Percentiles rank a stretch among this genome's conserved stretches.
These are phyloP conservation scores for Drosophila buzzatii DNA, from an alignment of 2,888 invertebrate species.

Conservation along the genomic window DNA sequence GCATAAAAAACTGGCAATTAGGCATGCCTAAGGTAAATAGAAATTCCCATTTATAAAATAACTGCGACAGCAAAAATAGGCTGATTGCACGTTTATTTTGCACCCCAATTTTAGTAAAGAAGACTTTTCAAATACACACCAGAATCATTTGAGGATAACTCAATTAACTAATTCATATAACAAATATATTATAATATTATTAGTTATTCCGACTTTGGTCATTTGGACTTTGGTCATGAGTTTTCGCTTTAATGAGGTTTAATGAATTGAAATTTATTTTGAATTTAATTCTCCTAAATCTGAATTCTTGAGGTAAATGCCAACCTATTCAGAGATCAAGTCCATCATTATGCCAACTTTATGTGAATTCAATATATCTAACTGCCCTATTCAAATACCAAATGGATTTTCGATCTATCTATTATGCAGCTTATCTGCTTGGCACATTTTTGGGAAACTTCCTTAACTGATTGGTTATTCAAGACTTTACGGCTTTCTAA, in stretches of 20 bases:
- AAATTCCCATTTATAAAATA: constrained; percentile 14
- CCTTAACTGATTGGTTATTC: constrained; percentile 38
- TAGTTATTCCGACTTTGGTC: no score
- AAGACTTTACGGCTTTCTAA: constrained; percentile 46
- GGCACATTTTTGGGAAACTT: constrained; percentile 1
- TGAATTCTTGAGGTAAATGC: neutral
- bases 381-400: neutral
- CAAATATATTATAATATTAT: neutral
- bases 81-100: neutral
- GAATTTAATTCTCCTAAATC: neutral
- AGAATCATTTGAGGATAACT: neutral
- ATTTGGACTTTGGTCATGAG: neutral
- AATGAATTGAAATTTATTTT: neutral
- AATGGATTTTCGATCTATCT: neutral
- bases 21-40: constrained; percentile 26
- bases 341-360: neutral
- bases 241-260: neutral
- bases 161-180: neutral
- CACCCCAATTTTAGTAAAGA: neutral
- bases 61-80: constrained; percentile 9
- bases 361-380: neutral
- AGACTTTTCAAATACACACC: neutral
- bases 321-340: neutral
- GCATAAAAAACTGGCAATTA: constrained; percentile 60
- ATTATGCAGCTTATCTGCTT: neutral